Conservation (phyloP, 2,113 vertebrate species). For the Pelecanus crispus region DNA sequence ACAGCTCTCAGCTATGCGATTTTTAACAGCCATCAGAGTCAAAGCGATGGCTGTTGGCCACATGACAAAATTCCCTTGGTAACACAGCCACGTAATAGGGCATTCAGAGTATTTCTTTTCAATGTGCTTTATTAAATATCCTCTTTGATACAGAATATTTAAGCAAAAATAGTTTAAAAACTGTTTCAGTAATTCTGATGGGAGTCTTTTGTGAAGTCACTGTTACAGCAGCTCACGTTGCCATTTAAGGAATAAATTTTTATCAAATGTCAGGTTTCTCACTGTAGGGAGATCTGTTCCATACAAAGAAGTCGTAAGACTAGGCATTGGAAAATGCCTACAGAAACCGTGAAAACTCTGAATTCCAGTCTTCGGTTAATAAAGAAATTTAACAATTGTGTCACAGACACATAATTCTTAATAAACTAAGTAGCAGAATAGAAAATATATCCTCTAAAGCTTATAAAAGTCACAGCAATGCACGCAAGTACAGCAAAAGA, state of each 20-base stretch:
- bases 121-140: constrained; percentile 17
- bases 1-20: rapidly evolving
- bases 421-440: not conserved
- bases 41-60: not conserved
- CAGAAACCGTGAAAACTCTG: not conserved
- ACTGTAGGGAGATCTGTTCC: not conserved
- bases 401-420: not conserved
- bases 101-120: not conserved
- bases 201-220: not conserved
- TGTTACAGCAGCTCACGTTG: not conserved
- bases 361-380: not conserved
- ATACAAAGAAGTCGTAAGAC: not conserved
- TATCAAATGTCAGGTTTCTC: not conserved
- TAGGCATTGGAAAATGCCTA: not conserved
- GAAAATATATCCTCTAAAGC: not conserved
- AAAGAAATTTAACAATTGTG: not conserved
- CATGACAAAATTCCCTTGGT: not conserved
- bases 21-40: not conserved
- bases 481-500: not conserved
- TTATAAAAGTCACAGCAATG: not conserved
- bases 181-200: not conserved
- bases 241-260: not conserved
- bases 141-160: not conserved
- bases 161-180: not conserved
- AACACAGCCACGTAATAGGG: not conserved